Evolutionary conservation across 2,888 invertebrate species (phyloP).

Genomic region (Nebria brevicollis): DNA sequence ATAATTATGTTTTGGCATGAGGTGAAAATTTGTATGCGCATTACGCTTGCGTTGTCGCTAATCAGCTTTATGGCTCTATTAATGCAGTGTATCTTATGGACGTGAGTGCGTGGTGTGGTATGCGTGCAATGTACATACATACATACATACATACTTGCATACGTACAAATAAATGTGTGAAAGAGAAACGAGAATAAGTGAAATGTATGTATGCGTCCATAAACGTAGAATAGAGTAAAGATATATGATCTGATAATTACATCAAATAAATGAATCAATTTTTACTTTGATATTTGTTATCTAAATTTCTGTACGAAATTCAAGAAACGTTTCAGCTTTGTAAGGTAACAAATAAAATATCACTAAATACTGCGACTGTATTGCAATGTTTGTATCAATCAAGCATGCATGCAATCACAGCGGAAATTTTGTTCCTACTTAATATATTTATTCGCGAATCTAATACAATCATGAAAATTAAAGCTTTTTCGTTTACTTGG

Average conservation of each 20-base stretch:
- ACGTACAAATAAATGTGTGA: not conserved
- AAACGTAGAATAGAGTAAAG: not conserved
- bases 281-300: no score
- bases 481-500: no score
- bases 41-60: slow-evolving; percentile 17
- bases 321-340: no score
- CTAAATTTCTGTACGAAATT: no score
- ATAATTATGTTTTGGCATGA: slow-evolving; percentile 6
- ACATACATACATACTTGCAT: not conserved
- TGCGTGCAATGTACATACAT: not conserved
- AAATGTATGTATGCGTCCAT: not conserved
- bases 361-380: no score
- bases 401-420: no score
- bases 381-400: no score
- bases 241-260: not conserved
- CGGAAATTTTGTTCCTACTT: no score
- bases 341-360: no score
- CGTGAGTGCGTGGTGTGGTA: slow-evolving; percentile 16
- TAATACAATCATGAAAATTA: no score
- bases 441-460: no score
- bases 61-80: slow-evolving; percentile 37
- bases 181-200: slow-evolving; percentile 4
- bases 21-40: slow-evolving; percentile 19
- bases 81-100: slow-evolving; percentile 25
- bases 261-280: no score